These are phyloP conservation scores for Falcaria lacertinaria DNA, from an alignment of 2,888 invertebrate genomes.

Conservation along the genomic window DNA sequence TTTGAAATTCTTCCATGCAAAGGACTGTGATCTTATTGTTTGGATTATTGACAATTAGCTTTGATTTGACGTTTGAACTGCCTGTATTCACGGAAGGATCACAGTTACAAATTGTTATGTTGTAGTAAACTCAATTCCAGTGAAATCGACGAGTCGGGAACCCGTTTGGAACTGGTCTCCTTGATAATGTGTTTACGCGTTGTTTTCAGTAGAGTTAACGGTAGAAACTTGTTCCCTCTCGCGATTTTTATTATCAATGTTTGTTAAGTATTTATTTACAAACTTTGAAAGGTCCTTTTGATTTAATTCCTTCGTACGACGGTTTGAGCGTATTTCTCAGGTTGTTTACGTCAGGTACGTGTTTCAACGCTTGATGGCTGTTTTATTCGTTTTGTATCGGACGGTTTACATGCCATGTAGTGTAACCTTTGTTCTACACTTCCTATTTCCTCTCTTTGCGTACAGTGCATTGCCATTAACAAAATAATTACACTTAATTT, in stretches of 20 bases:
- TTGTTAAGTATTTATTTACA: constrained; percentile 53
- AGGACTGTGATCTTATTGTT: constrained; percentile 50
- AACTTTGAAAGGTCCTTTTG: constrained; percentile 26
- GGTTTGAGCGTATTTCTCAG: too few species aligned
- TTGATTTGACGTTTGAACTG: not conserved
- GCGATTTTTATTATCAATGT: constrained; percentile 39
- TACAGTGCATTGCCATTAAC: constrained; percentile 20
- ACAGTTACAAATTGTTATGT: not conserved
- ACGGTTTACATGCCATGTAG: too few species aligned
- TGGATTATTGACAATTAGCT: constrained; percentile 22
- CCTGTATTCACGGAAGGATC: not conserved
- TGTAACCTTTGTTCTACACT: too few species aligned
- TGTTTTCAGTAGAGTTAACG: constrained; percentile 64
- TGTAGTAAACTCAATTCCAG: constrained; percentile 13
- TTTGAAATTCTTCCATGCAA: constrained; percentile 54
- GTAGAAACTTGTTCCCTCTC: constrained; percentile 66
- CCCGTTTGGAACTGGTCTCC: constrained; percentile 50
- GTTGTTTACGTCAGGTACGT: constrained; percentile 14
- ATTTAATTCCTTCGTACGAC: too few species aligned
- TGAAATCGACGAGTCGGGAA: constrained; percentile 41
- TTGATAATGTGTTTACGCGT: constrained; percentile 49
- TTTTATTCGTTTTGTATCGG: too few species aligned
- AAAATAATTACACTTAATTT: too few species aligned
- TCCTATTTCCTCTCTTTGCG: too few species aligned
- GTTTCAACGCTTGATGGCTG: too few species aligned